Evolutionary conservation across 2,888 invertebrate genomes (phyloP).

Genomic region (Nemapogon koenigi): DNA sequence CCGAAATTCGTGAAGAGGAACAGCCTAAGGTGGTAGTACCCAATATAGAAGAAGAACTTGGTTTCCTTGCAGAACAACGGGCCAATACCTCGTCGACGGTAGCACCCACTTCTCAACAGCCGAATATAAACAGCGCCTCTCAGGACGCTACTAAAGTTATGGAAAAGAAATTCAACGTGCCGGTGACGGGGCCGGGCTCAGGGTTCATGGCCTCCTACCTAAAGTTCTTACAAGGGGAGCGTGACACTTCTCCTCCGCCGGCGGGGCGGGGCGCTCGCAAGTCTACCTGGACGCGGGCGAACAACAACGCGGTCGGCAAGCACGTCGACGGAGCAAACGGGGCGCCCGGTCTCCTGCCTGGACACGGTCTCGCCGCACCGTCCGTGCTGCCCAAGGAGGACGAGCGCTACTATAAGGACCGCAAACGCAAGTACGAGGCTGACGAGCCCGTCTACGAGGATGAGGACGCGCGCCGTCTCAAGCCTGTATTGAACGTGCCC

Average conservation of each 20-base stretch:
- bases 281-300: conserved; percentile 68
- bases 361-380: conserved; percentile 44
- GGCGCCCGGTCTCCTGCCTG: conserved; percentile 46
- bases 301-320: conserved; percentile 42
- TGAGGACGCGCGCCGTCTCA: conserved; percentile 53
- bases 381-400: conserved; percentile 26
- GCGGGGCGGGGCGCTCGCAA: conserved; percentile 71
- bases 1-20: conserved; percentile 69
- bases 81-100: conserved; percentile 56
- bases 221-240: conserved; percentile 83
- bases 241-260: conserved; percentile 82
- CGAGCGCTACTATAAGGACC: conserved; percentile 74
- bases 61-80: conserved; percentile 74
- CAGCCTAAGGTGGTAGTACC: conserved; percentile 87
- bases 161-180: conserved; percentile 68
- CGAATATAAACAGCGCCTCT: conserved; percentile 51
- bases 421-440: conserved; percentile 73
- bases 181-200: conserved; percentile 67
- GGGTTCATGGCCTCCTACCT: conserved; percentile 89
- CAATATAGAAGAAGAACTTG: conserved; percentile 87
- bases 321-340: conserved; percentile 43
- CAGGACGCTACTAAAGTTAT: conserved; percentile 59
- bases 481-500: conserved; percentile 60
- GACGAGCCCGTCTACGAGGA: conserved; percentile 64
- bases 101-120: conserved; percentile 60